Evolutionary conservation across 2,888 invertebrate genomes (phyloP).

Genomic region (Agriopis aurantiaria): DNA sequence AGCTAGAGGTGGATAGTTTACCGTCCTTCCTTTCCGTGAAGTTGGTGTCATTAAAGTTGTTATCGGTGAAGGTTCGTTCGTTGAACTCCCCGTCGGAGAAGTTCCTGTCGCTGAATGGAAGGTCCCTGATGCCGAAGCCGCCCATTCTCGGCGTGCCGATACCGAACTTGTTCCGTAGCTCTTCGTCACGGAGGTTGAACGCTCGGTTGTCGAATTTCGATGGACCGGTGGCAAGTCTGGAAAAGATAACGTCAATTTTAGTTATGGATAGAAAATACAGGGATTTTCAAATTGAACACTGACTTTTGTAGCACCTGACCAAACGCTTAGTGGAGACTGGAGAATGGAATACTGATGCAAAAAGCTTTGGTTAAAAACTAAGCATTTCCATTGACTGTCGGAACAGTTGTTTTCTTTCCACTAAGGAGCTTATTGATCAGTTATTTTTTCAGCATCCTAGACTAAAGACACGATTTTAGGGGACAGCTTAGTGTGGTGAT

Average conservation of each 20-base stretch:
- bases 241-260: constrained; percentile 36
- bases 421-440: no score
- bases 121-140: constrained; percentile 81
- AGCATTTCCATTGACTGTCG: no score
- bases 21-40: constrained; percentile 75
- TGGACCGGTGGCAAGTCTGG: constrained; percentile 71
- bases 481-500: no score
- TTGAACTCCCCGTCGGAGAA: constrained; percentile 73
- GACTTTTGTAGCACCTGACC: neutral
- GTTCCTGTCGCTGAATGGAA: constrained; percentile 76
- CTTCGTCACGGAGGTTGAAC: constrained; percentile 79
- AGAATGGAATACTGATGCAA: no score
- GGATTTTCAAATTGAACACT: neutral
- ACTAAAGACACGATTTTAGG: no score
- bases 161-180: constrained; percentile 76
- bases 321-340: neutral
- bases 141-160: constrained; percentile 81
- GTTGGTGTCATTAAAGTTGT: constrained; percentile 70
- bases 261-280: neutral
- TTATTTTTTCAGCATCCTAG: no score
- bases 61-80: constrained; percentile 70
- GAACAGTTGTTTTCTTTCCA: no score
- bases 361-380: no score
- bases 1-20: constrained; percentile 81
- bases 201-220: constrained; percentile 77